Percentiles rank a stretch among this genome's conserved stretches.
These are phyloP conservation scores for Acrocephalus kingi DNA, from an alignment of 2,113 vertebrate genomes.

Conservation along the genomic window DNA sequence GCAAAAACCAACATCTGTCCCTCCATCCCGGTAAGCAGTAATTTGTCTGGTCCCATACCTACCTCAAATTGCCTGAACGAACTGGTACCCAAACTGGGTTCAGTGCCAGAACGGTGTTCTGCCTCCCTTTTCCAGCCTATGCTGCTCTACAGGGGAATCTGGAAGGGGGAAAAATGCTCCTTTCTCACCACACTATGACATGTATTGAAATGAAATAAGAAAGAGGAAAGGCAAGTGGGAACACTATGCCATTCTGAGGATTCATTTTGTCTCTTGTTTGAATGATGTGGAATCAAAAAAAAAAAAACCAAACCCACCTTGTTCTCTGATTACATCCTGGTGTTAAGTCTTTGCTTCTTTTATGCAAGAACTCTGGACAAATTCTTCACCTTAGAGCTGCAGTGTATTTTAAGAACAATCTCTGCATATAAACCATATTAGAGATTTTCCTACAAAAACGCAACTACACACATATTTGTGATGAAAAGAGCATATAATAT, in stretches of 20 bases:
- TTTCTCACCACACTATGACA: rapidly evolving
- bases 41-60: background rate
- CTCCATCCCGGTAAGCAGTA: background rate
- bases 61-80: background rate
- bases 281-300: background rate
- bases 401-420: background rate
- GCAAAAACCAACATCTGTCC: background rate
- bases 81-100: rapidly evolving
- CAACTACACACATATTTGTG: background rate
- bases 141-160: background rate
- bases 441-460: background rate
- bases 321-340: background rate
- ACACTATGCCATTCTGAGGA: background rate
- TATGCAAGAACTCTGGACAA: background rate
- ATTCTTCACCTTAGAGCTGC: background rate
- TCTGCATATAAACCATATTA: background rate
- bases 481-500: background rate
- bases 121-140: background rate
- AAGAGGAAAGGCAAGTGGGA: background rate
- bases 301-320: too few relatives aligned
- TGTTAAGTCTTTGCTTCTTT: background rate
- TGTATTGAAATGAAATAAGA: background rate
- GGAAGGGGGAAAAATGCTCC: background rate
- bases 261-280: background rate
- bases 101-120: background rate